A percentile compares a stretch with the other conserved stretches of the same genome.
Conservation (phyloP, 2,888 invertebrate species). For the Tipula vernalis region DNA sequence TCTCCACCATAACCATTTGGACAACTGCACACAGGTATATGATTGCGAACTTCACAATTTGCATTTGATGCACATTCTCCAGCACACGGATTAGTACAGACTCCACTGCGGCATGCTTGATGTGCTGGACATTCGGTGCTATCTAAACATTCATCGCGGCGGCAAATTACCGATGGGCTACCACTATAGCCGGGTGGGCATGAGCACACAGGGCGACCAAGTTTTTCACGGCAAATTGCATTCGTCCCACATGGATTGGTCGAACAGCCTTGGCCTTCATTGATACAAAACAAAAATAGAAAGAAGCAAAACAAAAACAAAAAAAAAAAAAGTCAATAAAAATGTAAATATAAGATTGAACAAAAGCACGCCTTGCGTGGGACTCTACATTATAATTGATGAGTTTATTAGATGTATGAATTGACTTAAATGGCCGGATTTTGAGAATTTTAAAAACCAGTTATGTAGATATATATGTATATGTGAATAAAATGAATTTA, state of each 20-base stretch:
- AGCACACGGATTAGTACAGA: slow-evolving; percentile 67
- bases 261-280: slow-evolving; percentile 35
- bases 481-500: neutral
- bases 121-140: slow-evolving; percentile 63
- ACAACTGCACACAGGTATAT: slow-evolving; percentile 67
- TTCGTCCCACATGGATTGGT: slow-evolving; percentile 53
- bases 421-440: neutral
- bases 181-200: slow-evolving; percentile 69
- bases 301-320: neutral
- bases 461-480: neutral
- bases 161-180: slow-evolving; percentile 61
- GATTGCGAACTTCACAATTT: slow-evolving; percentile 63
- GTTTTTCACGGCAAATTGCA: slow-evolving; percentile 48
- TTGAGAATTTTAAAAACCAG: neutral
- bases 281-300: neutral
- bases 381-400: neutral
- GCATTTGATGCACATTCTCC: slow-evolving; percentile 65
- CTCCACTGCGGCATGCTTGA: slow-evolving; percentile 60
- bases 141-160: slow-evolving; percentile 56
- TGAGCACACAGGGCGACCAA: slow-evolving; percentile 64
- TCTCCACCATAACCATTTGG: slow-evolving; percentile 67
- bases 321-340: neutral
- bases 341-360: neutral
- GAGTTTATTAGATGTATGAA: neutral
- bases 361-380: neutral